phyloP scores from a whole-genome alignment of 2,888 invertebrate species.

The Ormia ochracea region DNA sequence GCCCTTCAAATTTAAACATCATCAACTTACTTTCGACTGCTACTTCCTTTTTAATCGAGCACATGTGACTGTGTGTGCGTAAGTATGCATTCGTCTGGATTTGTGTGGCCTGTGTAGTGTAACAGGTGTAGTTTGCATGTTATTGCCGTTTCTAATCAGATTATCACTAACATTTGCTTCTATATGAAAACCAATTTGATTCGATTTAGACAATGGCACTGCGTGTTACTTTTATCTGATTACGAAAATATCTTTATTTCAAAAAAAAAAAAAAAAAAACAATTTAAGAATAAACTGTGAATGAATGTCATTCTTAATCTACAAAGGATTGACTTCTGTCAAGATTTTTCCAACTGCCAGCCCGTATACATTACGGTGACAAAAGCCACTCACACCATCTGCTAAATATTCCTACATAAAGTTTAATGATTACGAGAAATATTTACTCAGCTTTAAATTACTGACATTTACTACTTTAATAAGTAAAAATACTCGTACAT shows the following conservation, averaged over 20 bases:
- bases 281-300: constrained; percentile 7
- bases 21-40: not conserved
- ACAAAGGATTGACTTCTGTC: constrained; percentile 60
- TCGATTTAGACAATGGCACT: constrained; percentile 47
- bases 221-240: constrained; percentile 56
- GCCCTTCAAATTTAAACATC: constrained; percentile 34
- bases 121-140: constrained; percentile 61
- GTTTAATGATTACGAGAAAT: not conserved
- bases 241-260: constrained; percentile 10
- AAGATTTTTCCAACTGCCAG: constrained; percentile 31
- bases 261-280: not conserved
- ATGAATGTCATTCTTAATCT: constrained; percentile 43
- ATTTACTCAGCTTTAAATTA: not conserved
- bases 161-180: constrained; percentile 40
- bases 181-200: constrained; percentile 10
- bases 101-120: constrained; percentile 21
- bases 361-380: not conserved
- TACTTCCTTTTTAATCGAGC: not conserved
- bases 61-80: not conserved
- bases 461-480: not conserved
- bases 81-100: not conserved
- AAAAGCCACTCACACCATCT: not conserved
- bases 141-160: constrained; percentile 59
- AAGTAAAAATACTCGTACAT: too few relatives aligned
- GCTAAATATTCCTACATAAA: not conserved